phyloP scores from a whole-genome alignment of 30 jellyfish, hydroid and myxozoan genomes.

The Cassiopea xamachana region DNA sequence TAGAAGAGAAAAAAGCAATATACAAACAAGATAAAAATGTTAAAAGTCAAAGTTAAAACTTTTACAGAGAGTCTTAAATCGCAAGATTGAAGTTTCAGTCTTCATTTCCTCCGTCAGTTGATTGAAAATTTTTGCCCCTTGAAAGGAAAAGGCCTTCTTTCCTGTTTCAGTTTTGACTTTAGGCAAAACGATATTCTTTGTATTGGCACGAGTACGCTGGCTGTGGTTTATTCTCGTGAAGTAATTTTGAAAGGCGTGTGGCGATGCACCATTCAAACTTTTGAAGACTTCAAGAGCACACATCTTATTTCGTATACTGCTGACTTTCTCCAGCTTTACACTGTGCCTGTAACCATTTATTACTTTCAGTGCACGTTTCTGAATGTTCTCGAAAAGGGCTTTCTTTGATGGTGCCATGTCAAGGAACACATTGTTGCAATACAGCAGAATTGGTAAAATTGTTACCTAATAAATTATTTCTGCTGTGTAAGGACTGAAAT shows the following conservation, averaged over 20 bases:
- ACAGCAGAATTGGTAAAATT: conserved; percentile 56
- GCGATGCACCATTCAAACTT: conserved; percentile 9
- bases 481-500: conserved; percentile 46
- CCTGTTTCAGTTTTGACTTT: conserved; percentile 26
- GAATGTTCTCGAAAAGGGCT: conserved; percentile 37
- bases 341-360: conserved; percentile 34
- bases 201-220: conserved; percentile 23
- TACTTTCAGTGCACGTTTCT: conserved; percentile 38
- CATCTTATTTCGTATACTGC: conserved; percentile 45
- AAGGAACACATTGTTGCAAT: conserved; percentile 44
- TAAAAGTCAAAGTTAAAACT: conserved; percentile 46
- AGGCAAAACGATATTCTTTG: conserved; percentile 38
- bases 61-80: conserved; percentile 48
- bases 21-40: conserved; percentile 2
- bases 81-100: conserved; percentile 55
- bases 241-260: conserved; percentile 45
- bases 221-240: conserved; percentile 34
- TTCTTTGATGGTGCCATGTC: conserved; percentile 50
- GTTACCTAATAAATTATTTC: conserved; percentile 31
- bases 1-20: conserved; percentile 6
- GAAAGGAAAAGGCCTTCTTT: conserved; percentile 37
- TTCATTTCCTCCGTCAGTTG: conserved; percentile 31
- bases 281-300: conserved; percentile 58
- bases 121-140: conserved; percentile 47
- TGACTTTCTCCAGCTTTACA: conserved; percentile 47